These are phyloP conservation scores for Calyptomena viridis DNA, from an alignment of 2,113 vertebrate species.

Conservation along the genomic window DNA sequence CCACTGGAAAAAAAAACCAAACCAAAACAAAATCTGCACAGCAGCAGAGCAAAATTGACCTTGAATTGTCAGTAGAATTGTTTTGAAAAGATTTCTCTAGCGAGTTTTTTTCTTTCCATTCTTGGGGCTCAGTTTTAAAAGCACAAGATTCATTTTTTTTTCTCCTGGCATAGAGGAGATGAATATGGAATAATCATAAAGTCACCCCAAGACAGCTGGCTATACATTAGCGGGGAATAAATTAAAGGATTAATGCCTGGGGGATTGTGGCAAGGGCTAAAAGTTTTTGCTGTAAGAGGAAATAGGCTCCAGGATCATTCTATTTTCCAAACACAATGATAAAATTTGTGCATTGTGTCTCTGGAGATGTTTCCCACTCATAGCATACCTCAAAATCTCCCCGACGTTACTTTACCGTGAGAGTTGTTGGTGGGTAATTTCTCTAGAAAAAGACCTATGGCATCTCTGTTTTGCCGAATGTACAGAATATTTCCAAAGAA, in stretches of 20 bases:
- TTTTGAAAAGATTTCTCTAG: too few species aligned
- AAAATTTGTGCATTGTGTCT: not conserved
- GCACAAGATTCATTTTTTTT: too few species aligned
- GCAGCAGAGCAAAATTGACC: too few species aligned
- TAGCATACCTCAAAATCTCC: not conserved
- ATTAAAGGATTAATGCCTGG: not conserved
- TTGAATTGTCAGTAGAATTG: too few species aligned
- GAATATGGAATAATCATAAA: too few species aligned
- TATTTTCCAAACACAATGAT: not conserved
- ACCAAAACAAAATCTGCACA: too few species aligned
- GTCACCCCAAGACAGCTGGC: too few species aligned
- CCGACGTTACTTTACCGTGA: not conserved
- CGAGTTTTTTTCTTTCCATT: too few species aligned
- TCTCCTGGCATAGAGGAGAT: too few species aligned
- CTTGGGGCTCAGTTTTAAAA: too few species aligned
- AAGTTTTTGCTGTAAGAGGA: not conserved
- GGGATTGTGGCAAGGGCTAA: not conserved
- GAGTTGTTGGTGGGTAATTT: fast-evolving
- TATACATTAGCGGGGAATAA: not conserved
- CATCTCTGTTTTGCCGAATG: not conserved
- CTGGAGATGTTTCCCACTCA: not conserved
- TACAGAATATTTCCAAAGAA: not conserved
- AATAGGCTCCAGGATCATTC: not conserved
- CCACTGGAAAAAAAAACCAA: too few species aligned
- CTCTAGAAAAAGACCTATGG: not conserved